A percentile compares a stretch with the other conserved stretches of the same genome.
Conservation (phyloP, 2,797 vertebrate species). For the Buceros bicornis region DNA sequence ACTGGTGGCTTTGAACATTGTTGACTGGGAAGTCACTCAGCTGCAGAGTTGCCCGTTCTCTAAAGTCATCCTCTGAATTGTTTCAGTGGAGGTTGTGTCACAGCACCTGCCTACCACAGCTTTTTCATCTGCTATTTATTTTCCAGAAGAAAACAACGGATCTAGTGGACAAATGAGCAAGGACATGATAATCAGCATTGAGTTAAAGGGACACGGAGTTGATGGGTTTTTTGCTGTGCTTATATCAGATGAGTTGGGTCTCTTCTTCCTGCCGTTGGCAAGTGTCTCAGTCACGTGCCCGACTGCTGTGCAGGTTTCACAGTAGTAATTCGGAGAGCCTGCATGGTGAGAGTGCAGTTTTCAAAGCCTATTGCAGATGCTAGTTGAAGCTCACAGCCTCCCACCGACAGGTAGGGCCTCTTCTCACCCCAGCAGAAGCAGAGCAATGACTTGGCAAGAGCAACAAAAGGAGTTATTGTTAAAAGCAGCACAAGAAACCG, state of each 20-base stretch:
- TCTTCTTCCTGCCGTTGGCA: not conserved
- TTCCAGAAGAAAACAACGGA: not conserved
- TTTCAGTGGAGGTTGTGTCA: not conserved
- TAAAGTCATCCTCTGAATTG: not conserved
- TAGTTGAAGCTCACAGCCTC: not conserved
- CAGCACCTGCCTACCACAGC: not conserved
- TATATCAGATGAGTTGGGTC: not conserved
- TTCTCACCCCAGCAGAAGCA: not conserved
- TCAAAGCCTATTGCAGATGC: not conserved
- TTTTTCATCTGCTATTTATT: not conserved
- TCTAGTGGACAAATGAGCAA: not conserved
- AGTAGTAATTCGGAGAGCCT: not conserved
- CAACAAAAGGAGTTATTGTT: not conserved
- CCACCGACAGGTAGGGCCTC: not conserved
- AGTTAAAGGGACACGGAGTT: not conserved
- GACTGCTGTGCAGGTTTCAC: not conserved
- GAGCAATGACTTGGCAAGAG: not conserved
- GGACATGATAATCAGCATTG: not conserved
- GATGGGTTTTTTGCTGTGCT: rapidly evolving
- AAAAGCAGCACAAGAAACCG: not conserved
- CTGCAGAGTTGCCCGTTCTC: not conserved
- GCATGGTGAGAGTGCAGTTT: not conserved
- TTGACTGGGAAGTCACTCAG: not conserved
- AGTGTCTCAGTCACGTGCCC: not conserved
- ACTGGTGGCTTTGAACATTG: not conserved